Evolutionary conservation across 2,888 invertebrate species (phyloP), one percentile per base, ranked within the genome.

Genomic region (Lacanobia oleracea): DNA sequence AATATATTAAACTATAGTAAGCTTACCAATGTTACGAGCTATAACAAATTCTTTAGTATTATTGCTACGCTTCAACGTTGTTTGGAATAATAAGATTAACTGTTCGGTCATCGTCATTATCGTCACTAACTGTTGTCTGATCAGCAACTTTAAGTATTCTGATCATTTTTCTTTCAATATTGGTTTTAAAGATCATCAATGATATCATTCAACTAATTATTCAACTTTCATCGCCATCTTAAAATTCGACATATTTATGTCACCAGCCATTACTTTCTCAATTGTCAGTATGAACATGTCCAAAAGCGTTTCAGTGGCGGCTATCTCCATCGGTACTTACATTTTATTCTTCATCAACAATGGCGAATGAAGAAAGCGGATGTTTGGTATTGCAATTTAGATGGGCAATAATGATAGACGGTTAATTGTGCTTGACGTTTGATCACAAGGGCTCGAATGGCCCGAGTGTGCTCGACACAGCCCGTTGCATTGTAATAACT

Each of bases 361-460:
- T 84, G 82, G 86, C 87, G 87, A 88, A 87, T 83, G 88, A 90
- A 91, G 92, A 90, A 91, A 92, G 91, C 93, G 94, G 94, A 94
- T 93, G 93, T 92, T 91, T 91, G 91, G 89, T 90, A 91, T 92
- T 93, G 94, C 94, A 94, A 94, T 94, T 94, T 92, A 94, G 95
- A 95, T 95, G 87, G 84, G 90, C 90, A 90, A 90, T 89, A 87
- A 87, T 87, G 95, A 95, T 95, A 95, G 79, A 76, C 81, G 87
- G 88, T 91, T 93, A 94, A 94, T 94, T 93, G 91, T 89, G 90
- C 92, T 85, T 92, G 92, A 93, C 91, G 90, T 77, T 77, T 79
- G 77, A 70, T 69, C 78, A 67, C 43, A 76, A 78, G 83, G 84
- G 84, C 82, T 69, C 60, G 61, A 62, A 70, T 50, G 27, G 21